Percentiles rank a stretch among this genome's conserved stretches.
These are phyloP conservation scores for Thera britannica DNA, from an alignment of 2,888 invertebrate species.

Conservation along the genomic window DNA sequence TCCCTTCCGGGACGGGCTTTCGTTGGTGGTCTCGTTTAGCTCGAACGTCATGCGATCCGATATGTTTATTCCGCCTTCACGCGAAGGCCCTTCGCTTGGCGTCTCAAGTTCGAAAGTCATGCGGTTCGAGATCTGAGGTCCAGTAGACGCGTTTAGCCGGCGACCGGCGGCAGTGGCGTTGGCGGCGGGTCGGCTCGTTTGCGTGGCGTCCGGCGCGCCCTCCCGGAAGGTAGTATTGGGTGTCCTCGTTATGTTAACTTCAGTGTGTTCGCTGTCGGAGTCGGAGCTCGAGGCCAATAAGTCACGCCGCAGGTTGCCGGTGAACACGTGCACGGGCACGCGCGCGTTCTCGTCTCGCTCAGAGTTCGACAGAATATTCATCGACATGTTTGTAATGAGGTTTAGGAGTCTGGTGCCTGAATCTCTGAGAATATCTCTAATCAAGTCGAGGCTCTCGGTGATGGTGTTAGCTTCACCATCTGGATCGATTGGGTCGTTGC, in stretches of 20 bases:
- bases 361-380: conserved; percentile 68
- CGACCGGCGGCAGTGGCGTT: not conserved
- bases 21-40: conserved; percentile 32
- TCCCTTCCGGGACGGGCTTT: conserved; percentile 22
- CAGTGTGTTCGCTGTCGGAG: conserved; percentile 74
- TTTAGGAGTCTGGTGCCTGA: conserved; percentile 77
- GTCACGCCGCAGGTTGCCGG: conserved; percentile 56
- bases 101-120: conserved; percentile 35
- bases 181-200: not conserved
- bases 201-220: conserved; percentile 42
- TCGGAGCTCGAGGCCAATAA: conserved; percentile 72
- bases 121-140: conserved; percentile 30
- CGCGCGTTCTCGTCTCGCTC: conserved; percentile 55
- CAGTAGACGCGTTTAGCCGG: conserved; percentile 7
- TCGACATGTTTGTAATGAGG: conserved; percentile 77
- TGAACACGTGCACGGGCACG: conserved; percentile 58
- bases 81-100: conserved; percentile 28
- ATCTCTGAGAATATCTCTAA: conserved; percentile 77
- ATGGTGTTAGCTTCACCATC: conserved; percentile 74
- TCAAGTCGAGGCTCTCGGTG: conserved; percentile 76
- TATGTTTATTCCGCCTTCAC: conserved; percentile 33
- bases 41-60: conserved; percentile 41
- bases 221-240: conserved; percentile 70
- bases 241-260: conserved; percentile 74
- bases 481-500: conserved; percentile 24